A percentile compares a stretch with the other conserved stretches of the same genome.
Evolutionary conservation across 2,888 invertebrate genomes (phyloP).

Genomic region (Campoletis raptor): DNA sequence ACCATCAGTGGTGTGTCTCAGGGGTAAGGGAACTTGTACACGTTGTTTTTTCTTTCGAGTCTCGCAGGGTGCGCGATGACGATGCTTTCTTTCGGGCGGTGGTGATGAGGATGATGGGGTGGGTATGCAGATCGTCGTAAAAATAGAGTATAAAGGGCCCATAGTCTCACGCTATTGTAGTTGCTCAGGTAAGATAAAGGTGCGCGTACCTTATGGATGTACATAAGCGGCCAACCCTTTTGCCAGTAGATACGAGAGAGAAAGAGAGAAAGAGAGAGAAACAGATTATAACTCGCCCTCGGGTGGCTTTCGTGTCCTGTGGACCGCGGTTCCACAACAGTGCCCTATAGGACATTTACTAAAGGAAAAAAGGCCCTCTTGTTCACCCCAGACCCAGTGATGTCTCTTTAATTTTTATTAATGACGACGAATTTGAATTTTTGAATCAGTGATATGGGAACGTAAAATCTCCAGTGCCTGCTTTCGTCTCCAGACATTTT

Average conservation of each 20-base stretch:
- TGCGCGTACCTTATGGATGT: constrained; percentile 63
- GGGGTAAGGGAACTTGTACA: constrained; percentile 35
- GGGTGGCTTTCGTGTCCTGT: constrained; percentile 63
- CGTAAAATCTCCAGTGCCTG: constrained; percentile 17
- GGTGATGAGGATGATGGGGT: constrained; percentile 73
- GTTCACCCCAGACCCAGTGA: constrained; percentile 78
- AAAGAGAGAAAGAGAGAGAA: constrained; percentile 26
- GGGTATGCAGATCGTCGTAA: constrained; percentile 83
- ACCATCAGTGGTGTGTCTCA: constrained; percentile 38
- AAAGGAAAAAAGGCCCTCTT: constrained; percentile 69
- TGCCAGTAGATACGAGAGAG: constrained; percentile 10
- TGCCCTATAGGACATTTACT: constrained; percentile 45
- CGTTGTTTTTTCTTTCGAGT: constrained; percentile 39
- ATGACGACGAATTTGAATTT: constrained; percentile 84
- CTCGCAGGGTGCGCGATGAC: constrained; percentile 56
- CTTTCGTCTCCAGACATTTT: constrained; percentile 18
- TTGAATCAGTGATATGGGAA: constrained; percentile 85
- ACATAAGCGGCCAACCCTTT: constrained; percentile 53
- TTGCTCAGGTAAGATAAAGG: constrained; percentile 84
- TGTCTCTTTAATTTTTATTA: constrained; percentile 85
- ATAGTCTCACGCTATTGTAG: constrained; percentile 85
- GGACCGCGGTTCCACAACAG: constrained; percentile 59
- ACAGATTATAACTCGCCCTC: constrained; percentile 60
- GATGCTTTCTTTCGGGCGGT: constrained; percentile 51
- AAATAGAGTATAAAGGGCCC: constrained; percentile 83